Evolutionary conservation across 2,113 vertebrate species (phyloP), one percentile per base, ranked within the genome.

Genomic region (Sprattus sprattus): DNA sequence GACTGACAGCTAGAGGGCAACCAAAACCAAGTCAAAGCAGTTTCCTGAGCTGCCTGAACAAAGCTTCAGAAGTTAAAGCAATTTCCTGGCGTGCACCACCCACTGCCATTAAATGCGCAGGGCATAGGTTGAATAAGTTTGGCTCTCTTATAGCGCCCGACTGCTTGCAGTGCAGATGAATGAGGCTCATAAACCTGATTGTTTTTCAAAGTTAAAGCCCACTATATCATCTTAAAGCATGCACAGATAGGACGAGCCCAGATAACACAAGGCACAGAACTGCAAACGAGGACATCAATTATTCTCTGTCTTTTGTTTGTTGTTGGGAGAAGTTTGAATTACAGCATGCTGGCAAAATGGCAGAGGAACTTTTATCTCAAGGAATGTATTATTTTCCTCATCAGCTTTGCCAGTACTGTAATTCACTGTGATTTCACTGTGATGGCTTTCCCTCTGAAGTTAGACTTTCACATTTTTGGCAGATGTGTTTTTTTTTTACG

Each of bases 1-100:
- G 39, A 87, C 86, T 92, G 91, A 91, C 95, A 95, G 93, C 95
- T 95, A 95, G 95, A 94, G 95, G 95, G 95, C 95, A 94, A 93
- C 94, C 93, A 91, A 93, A 88, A 92, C 92, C 92, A 93, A 91
- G 88, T 86, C 15, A 93, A 92, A 60, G 85, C 49, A 88, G 89
- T 67, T 87, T 89, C 82, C 85, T 82, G 64, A 47, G 87, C 67
- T 60, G 89, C 87, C 88, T 89, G 90, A 86, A 86, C 81, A 89
- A 86, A 47, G 71, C 82, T 22, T 84, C 88, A 89, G 88, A 88
- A 87, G 86, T 92, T 91, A 90, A 85, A 89, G 90, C 85, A 83
- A 88, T 39, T 3, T 0, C 71, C 28, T 16, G 2, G 71, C 25
- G 1, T 32, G 64, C 64, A 25, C 32, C 10, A 15, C 71, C 16